Conservation (phyloP, 2,888 invertebrate species). For the Abscondita cerata region DNA sequence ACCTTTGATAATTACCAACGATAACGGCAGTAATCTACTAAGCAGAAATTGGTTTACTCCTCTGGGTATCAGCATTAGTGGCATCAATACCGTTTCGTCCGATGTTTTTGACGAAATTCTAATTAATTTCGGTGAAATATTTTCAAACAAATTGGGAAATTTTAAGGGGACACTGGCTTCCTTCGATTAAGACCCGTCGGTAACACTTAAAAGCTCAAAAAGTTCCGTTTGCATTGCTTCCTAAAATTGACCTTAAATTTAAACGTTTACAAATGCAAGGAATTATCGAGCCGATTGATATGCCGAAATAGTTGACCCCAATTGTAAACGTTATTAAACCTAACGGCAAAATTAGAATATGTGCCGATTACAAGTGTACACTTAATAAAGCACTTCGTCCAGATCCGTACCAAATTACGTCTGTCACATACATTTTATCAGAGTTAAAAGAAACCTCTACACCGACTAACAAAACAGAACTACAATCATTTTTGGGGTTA, state of each 20-base stretch:
- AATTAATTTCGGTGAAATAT: too few relatives aligned
- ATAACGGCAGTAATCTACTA: background rate
- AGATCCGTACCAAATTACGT: background rate
- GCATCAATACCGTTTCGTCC: too few relatives aligned
- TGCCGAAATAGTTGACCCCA: background rate
- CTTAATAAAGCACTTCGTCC: background rate
- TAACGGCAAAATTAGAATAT: too few relatives aligned
- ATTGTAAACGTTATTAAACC: background rate
- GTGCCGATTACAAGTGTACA: too few relatives aligned
- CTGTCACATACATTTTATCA: too few relatives aligned
- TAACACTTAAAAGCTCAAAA: background rate
- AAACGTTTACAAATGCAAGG: background rate
- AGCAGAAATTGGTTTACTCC: background rate
- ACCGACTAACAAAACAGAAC: too few relatives aligned
- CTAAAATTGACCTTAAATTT: background rate
- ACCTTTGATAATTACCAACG: background rate
- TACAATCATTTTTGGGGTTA: too few relatives aligned
- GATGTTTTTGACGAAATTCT: too few relatives aligned
- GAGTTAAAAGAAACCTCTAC: too few relatives aligned
- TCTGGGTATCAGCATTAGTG: background rate
- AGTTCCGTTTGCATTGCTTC: background rate
- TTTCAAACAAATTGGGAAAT: too few relatives aligned
- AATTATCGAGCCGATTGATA: background rate
- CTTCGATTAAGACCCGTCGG: background rate
- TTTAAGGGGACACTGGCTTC: background rate